Evolutionary conservation across 37 sponge, comb jelly and placozoan genomes (phyloP), one percentile per base, ranked within the genome.

Genomic region (Ianthella basta): DNA sequence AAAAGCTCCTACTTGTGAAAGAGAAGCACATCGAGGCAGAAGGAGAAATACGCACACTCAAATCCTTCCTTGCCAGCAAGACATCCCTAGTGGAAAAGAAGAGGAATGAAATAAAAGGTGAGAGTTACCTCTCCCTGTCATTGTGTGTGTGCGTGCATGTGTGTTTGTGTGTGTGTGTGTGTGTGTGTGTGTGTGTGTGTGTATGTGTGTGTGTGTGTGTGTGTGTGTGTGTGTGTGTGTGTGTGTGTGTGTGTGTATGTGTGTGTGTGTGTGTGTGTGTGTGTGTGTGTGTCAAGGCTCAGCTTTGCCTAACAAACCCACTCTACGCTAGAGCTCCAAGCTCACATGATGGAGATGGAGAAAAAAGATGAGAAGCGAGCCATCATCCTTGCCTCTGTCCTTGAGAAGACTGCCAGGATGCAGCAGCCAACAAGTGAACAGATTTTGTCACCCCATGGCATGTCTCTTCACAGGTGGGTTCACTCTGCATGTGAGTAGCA

Each of bases 381-480:
- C 34, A 63, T 87, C 79, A 91, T 96, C 33, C 80, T 96, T 59
- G 94, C 96, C 55, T 83, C 85, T 84, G 94, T 96, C 40, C 81
- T 96, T 14, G 96, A 96, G 88, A 91, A 84, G 87, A 96, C 96
- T 32, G 94, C 96, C 18, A 63, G 91, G 32, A 68, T 88, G 21
- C 90, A 90, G 33, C 94, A 94, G 81, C 80, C 50, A 44, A 8
- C 50, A 10, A 10, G 6, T 44, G 50, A 86, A 21, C 84, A 86
- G 36, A 30, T 61, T 10, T 41, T 10, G 15, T 16, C 72, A 68
- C 2, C 56, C 1, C 57, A 23, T 23, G 72, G 50, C 50, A 44
- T 44, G 50, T 8, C 50, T 44, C 50, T 44, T 44, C 50, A 44
- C 50, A 44, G 50, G 50, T 44, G 6, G 8, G 50, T 44, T 3